These are phyloP conservation scores for Acanthisitta chloris DNA, from an alignment of 2,113 vertebrate genomes.

Conservation along the genomic window DNA sequence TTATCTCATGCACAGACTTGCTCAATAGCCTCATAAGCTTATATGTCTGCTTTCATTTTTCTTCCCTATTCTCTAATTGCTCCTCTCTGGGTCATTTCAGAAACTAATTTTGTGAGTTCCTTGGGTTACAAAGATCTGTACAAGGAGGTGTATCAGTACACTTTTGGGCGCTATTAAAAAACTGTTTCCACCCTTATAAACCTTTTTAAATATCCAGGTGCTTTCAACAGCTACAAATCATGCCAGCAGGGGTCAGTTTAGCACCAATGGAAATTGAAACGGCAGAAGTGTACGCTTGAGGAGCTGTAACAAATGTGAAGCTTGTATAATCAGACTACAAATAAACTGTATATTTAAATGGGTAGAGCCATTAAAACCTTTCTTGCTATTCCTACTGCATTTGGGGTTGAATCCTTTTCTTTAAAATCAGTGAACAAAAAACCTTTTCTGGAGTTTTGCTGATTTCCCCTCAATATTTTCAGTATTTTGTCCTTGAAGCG, in stretches of 20 bases:
- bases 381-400: not conserved
- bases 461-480: not conserved
- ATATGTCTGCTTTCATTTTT: not conserved
- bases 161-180: not conserved
- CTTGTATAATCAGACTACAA: not conserved
- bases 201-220: not conserved
- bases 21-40: not conserved
- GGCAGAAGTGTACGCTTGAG: not conserved
- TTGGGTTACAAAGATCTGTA: not conserved
- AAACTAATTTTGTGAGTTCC: not conserved
- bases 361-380: not conserved
- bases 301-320: not conserved
- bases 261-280: constrained; percentile 12
- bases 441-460: not conserved
- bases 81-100: not conserved
- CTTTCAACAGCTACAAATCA: not conserved
- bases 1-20: not conserved
- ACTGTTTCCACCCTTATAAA: not conserved
- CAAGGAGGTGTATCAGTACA: not conserved
- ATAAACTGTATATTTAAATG: not conserved
- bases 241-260: constrained; percentile 65
- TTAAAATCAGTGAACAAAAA: not conserved
- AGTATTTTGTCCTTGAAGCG: not conserved
- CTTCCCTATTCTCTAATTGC: not conserved
- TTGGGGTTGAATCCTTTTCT: not conserved